A percentile compares a stretch with the other conserved stretches of the same genome.
These are phyloP conservation scores for Steatornis caripensis DNA, from an alignment of 2,113 vertebrate species.

Conservation along the genomic window DNA sequence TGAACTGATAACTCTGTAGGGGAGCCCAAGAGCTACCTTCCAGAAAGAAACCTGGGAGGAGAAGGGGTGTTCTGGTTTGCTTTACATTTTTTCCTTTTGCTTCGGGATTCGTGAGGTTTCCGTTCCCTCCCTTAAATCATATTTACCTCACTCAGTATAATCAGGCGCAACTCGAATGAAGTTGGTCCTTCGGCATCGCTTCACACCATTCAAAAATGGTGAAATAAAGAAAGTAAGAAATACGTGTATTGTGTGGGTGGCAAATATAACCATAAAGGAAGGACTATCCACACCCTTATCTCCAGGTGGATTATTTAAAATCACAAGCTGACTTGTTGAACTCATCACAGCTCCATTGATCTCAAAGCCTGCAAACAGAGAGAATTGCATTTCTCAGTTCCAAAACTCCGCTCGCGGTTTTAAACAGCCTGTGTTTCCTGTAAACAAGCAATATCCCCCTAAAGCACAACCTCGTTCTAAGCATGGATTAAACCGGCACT, in stretches of 20 bases:
- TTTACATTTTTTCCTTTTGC: not conserved
- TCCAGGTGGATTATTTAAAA: not conserved
- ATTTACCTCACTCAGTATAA: not conserved
- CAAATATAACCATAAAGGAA: not conserved
- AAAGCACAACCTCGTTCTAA: not conserved
- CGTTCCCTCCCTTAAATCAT: not conserved
- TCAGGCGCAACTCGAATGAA: not conserved
- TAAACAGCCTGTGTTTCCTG: not conserved
- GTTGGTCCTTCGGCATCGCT: not conserved
- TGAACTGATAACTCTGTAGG: not conserved
- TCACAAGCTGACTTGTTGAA: not conserved
- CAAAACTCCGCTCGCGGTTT: not conserved
- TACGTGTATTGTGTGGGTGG: not conserved
- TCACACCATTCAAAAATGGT: not conserved
- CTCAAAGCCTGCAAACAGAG: not conserved
- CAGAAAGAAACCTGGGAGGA: not conserved
- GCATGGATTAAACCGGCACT: not conserved
- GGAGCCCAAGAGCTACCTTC: not conserved
- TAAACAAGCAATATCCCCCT: not conserved
- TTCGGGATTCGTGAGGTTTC: not conserved
- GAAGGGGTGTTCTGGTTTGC: not conserved
- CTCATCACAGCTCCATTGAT: not conserved
- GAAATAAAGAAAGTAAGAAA: not conserved
- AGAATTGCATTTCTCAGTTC: not conserved
- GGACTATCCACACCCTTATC: not conserved